Base-by-base conservation (phyloP, 1,140 invertebrate genomes). In the Polypedilum pembai region DNA sequence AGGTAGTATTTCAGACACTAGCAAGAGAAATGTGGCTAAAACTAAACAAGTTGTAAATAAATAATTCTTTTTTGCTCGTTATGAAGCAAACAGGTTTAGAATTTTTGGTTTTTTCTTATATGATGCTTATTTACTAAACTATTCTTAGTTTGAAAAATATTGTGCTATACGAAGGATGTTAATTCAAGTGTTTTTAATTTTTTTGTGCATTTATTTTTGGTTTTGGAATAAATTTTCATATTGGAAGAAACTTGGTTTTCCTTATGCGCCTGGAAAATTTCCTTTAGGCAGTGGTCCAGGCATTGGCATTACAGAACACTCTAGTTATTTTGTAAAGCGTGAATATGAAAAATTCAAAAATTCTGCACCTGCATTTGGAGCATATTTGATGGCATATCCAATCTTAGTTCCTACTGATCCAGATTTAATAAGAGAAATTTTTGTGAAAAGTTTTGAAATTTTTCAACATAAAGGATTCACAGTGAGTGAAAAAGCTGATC, bases 401-500 rank as follows among this genome's bases (percentile, higher is more conserved):
- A 17, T 15, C 2, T 10, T 40, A 15, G 4, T 41, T 0, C n/a
- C 40, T 1, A 45, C 77, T 0, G 81, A 82, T 41, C 74, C 78
- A 21, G 81, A 80, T 12, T 74, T 82, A 1, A 74, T 80, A 4
- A 81, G 79, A 63, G 76, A 80, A n/a, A 75, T 82, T 74, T 73
- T 81, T 0, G 79, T 82, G 7, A 82, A 80, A 41, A 80, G 82
- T 73, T 82, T 82, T 33, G 65, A 76, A 0, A 41, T 76, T 41
- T 82, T 82, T 69, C 75, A 77, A 3, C 78, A 82, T 78, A 80
- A 86, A 40, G 83, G 84, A 0, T 76, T 84, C 10, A 86, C 83
- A 74, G 80, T 81, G 73, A 85, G 86, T 74, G 83, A 85, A 21
- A 77, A 82, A 21, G 80, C 81, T 7, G 86, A 88, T 76, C 85